Percentiles rank a stretch among this genome's conserved stretches.
Conservation (phyloP, 2,113 vertebrate genomes). For the Anas platyrhynchos region DNA sequence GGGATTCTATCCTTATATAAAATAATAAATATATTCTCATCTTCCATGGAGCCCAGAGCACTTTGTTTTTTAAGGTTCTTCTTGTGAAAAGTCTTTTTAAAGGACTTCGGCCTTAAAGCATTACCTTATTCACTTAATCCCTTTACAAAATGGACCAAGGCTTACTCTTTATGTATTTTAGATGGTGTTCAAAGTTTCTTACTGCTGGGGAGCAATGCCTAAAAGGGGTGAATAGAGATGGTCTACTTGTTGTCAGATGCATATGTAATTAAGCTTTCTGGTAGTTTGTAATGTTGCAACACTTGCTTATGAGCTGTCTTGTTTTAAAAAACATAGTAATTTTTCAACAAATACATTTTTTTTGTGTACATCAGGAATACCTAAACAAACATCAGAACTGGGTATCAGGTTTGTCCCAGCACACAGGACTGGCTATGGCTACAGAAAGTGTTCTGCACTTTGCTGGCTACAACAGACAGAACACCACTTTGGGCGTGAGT, state of each 20-base stretch:
- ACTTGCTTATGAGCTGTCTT: not conserved
- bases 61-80: not conserved
- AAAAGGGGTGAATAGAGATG: not conserved
- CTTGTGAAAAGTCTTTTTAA: not conserved
- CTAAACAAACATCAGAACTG: slow-evolving; percentile 97
- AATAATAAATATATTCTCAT: not conserved
- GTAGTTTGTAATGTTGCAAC: not conserved
- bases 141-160: not conserved
- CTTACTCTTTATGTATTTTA: not conserved
- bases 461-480: slow-evolving; percentile 94
- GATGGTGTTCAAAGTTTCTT: not conserved
- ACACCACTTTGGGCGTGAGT: slow-evolving; percentile 93
- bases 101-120: not conserved
- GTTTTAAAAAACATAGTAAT: not conserved
- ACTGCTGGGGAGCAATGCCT: not conserved
- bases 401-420: slow-evolving; percentile 93
- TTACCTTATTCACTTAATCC: not conserved
- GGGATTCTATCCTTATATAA: not conserved
- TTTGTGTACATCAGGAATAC: slow-evolving; percentile 83
- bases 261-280: not conserved
- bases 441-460: slow-evolving; percentile 95
- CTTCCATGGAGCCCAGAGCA: not conserved
- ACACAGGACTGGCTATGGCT: slow-evolving; percentile 96
- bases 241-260: not conserved
- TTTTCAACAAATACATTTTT: not conserved